Evolutionary conservation across 2,888 invertebrate species (phyloP).

Genomic region (Aphodius sticticus): DNA sequence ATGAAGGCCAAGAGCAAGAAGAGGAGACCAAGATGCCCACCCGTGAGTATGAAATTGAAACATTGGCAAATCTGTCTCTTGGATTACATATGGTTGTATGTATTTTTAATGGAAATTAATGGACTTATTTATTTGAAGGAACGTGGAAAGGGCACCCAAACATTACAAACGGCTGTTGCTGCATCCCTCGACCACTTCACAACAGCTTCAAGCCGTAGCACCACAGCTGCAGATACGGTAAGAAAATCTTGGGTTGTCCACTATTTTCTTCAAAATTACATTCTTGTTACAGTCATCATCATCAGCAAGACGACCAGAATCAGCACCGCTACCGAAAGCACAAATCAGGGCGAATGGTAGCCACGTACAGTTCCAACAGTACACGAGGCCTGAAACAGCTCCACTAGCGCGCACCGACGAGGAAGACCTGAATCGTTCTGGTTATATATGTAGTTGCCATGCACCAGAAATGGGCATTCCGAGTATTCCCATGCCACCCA

Average conservation of each 20-base stretch:
- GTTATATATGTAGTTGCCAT: neutral
- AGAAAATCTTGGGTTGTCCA: too few relatives aligned
- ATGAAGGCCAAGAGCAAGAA: constrained; percentile 25
- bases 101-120: neutral
- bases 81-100: neutral
- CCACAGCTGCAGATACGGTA: neutral
- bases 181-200: neutral
- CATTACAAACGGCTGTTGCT: neutral
- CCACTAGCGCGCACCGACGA: neutral
- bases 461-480: neutral
- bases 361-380: neutral
- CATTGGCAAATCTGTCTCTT: neutral
- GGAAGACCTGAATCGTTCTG: neutral
- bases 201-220: neutral
- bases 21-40: constrained; percentile 23
- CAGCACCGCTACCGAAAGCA: neutral
- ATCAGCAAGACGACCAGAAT: neutral
- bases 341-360: neutral
- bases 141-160: neutral
- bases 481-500: neutral
- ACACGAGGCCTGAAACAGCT: neutral
- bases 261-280: too few relatives aligned
- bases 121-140: neutral
- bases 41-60: constrained; percentile 25
- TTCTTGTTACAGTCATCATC: neutral